phyloP scores from a whole-genome alignment of 2,797 vertebrate species.

The Micromesistius poutassou region DNA sequence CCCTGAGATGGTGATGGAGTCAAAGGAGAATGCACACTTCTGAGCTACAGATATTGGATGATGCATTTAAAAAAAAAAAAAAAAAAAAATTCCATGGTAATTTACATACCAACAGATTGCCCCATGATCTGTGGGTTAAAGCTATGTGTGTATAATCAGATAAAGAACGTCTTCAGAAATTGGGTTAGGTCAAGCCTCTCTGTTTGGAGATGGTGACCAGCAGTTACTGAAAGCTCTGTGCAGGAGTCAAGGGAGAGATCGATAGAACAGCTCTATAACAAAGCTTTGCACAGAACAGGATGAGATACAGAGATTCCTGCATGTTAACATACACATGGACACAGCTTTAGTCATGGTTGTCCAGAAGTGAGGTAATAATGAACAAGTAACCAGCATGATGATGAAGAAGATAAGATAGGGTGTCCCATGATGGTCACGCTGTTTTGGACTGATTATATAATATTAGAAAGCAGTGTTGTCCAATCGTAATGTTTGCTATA shows the following conservation, averaged over 20 bases:
- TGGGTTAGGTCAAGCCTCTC: background rate
- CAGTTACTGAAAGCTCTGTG: background rate
- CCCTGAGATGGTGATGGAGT: background rate
- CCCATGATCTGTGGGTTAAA: too few relatives aligned
- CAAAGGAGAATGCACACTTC: too few relatives aligned
- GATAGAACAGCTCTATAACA: background rate
- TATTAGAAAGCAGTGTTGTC: background rate
- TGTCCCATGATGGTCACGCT: background rate
- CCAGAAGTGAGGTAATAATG: background rate
- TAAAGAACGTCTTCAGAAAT: too few relatives aligned
- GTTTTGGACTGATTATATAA: background rate
- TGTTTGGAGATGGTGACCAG: background rate
- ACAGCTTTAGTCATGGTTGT: background rate
- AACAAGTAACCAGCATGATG: background rate
- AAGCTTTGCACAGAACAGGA: background rate
- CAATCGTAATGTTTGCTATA: background rate
- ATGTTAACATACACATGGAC: background rate
- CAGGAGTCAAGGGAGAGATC: background rate
- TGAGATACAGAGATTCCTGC: background rate
- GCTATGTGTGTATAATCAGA: too few relatives aligned
- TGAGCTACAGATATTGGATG: background rate
- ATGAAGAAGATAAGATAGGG: background rate
- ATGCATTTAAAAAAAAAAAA: background rate
- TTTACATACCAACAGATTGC: too few relatives aligned
- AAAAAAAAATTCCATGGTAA: too few relatives aligned